These are phyloP conservation scores for Schmidtea mediterranea DNA, from an alignment of 1,140 invertebrate species.

Conservation along the genomic window DNA sequence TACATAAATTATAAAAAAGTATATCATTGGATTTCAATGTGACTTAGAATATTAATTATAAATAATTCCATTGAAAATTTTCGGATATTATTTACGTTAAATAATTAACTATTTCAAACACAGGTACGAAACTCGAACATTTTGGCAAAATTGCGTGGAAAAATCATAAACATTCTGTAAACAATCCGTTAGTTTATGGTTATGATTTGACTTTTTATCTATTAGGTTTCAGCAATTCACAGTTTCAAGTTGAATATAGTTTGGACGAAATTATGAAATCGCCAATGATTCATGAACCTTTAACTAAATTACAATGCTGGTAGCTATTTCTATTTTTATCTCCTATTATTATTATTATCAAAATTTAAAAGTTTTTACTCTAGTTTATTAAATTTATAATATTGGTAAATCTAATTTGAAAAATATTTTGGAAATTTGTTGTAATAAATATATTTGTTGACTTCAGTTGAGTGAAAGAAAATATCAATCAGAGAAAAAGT, in stretches of 20 bases:
- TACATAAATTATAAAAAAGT: no score
- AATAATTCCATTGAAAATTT: no score
- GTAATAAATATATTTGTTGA: no score
- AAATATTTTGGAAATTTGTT: no score
- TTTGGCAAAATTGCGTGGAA: constrained; percentile 90
- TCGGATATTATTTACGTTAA: no score
- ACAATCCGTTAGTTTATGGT: constrained; percentile 49
- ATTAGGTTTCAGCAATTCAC: constrained; percentile 40
- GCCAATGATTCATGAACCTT: constrained; percentile 50
- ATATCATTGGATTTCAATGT: no score
- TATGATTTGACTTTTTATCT: neutral
- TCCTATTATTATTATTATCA: no score
- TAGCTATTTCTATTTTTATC: constrained; percentile 9
- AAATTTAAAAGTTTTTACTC: neutral
- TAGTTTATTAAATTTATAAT: neutral
- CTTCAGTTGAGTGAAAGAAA: no score
- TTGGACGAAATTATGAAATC: constrained; percentile 62
- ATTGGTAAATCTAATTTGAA: neutral
- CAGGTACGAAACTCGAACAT: constrained; percentile 54
- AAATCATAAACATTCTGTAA: constrained; percentile 78
- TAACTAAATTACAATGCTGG: constrained; percentile 83
- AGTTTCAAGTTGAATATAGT: constrained; percentile 61
- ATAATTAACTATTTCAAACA: no score
- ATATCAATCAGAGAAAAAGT: no score
- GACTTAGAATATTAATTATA: no score